Conservation (phyloP, 2,888 invertebrate species). For the Lordiphosa fenestrarum region DNA sequence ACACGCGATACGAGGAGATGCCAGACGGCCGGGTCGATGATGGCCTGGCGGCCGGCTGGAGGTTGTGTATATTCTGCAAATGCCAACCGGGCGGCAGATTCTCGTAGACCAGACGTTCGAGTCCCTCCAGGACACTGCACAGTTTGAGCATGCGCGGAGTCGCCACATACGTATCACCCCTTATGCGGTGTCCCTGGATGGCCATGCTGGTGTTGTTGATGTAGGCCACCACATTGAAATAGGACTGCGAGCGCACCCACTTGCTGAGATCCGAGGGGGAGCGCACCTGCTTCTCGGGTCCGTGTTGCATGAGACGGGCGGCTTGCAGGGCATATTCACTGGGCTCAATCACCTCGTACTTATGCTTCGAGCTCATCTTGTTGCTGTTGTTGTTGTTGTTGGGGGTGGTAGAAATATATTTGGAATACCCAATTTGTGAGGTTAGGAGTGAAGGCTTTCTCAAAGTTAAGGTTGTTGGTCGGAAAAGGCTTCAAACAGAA, state of each 20-base stretch:
- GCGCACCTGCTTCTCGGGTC: conserved; percentile 21
- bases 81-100: background rate
- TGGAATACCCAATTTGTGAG: background rate
- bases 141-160: conserved; percentile 82
- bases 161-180: conserved; percentile 83
- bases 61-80: background rate
- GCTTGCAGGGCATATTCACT: conserved; percentile 16
- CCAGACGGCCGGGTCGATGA: conserved; percentile 4
- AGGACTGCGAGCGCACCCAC: conserved; percentile 86
- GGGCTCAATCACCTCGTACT: conserved; percentile 15
- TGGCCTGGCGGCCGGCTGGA: conserved; percentile 81
- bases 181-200: conserved; percentile 88
- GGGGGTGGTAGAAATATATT: background rate
- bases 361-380: conserved; percentile 6
- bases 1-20: conserved; percentile 92
- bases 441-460: background rate
- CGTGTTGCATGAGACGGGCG: conserved; percentile 1
- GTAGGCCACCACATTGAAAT: conserved; percentile 91
- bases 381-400: conserved; percentile 1
- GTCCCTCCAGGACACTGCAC: conserved; percentile 85
- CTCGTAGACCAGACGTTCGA: conserved; percentile 86
- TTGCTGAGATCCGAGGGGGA: conserved; percentile 23
- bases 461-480: too few relatives aligned
- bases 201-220: conserved; percentile 92
- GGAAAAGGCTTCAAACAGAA: too few relatives aligned